phyloP scores from a whole-genome alignment of 2,797 vertebrate genomes.

The Channallabes apus region DNA sequence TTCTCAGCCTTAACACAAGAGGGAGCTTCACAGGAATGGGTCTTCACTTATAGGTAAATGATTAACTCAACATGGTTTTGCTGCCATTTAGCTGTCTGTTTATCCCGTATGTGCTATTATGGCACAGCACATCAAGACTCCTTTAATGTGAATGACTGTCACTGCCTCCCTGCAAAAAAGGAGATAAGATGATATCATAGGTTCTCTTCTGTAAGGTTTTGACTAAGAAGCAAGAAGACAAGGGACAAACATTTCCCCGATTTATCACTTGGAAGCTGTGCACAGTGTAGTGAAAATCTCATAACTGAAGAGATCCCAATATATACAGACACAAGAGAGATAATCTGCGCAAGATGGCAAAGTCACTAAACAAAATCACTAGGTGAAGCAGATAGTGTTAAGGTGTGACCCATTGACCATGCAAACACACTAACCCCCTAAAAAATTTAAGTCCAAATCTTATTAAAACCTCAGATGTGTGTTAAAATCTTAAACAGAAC shows the following conservation, averaged over 20 bases:
- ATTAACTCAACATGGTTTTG: background rate
- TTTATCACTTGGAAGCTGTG: background rate
- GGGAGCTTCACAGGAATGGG: slow-evolving; percentile 20
- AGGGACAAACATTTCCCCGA: background rate
- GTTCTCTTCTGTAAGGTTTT: no score
- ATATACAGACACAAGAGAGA: background rate
- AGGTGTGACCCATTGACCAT: background rate
- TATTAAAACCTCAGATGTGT: background rate
- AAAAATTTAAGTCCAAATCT: no score
- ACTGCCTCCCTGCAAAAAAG: background rate
- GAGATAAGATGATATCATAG: background rate
- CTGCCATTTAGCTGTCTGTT: background rate
- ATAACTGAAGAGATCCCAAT: background rate
- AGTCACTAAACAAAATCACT: background rate
- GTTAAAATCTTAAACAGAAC: background rate
- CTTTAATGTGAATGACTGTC: background rate
- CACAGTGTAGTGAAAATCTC: background rate
- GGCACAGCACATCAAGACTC: background rate
- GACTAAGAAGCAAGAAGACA: background rate
- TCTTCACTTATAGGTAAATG: background rate
- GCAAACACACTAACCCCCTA: no score
- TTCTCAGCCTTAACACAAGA: slow-evolving; percentile 24
- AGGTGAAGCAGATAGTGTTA: background rate
- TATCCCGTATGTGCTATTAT: background rate
- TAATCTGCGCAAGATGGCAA: background rate